These are phyloP conservation scores for Hycleus phaleratus DNA, from an alignment of 1,140 invertebrate genomes.

Conservation along the genomic window DNA sequence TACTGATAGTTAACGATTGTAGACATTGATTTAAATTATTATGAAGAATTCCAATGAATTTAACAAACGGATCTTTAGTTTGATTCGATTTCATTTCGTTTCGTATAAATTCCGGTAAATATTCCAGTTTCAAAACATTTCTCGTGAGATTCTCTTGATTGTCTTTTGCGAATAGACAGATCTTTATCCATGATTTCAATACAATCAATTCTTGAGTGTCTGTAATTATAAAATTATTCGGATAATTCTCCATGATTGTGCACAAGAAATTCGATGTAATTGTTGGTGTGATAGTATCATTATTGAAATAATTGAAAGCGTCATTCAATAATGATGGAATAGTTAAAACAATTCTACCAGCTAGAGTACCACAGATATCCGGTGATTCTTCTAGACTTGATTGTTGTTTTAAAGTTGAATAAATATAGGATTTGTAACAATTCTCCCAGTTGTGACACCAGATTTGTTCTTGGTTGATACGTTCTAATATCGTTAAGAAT, in stretches of 20 bases:
- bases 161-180: slow-evolving; percentile 25
- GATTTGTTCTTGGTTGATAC: slow-evolving; percentile 21
- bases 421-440: slow-evolving; percentile 25
- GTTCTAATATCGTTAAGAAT: slow-evolving; percentile 21
- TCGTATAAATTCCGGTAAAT: slow-evolving; percentile 20
- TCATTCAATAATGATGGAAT: slow-evolving; percentile 18
- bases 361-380: slow-evolving; percentile 24
- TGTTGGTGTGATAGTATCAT: slow-evolving; percentile 20
- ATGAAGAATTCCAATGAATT: slow-evolving; percentile 9
- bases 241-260: slow-evolving; percentile 22
- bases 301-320: slow-evolving; percentile 23
- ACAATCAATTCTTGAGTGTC: slow-evolving; percentile 22
- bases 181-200: slow-evolving; percentile 28
- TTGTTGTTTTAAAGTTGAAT: slow-evolving; percentile 27
- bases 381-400: slow-evolving; percentile 13
- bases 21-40: slow-evolving; percentile 15
- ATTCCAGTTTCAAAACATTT: slow-evolving; percentile 26
- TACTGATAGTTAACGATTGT: slow-evolving; percentile 14
- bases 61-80: slow-evolving; percentile 24
- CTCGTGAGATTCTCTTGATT: slow-evolving; percentile 17
- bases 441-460: slow-evolving; percentile 28
- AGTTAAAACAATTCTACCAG: slow-evolving; percentile 22
- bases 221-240: slow-evolving; percentile 20
- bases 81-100: slow-evolving; percentile 7
- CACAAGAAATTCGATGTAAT: slow-evolving; percentile 21